A percentile compares a stretch with the other conserved stretches of the same genome.
Evolutionary conservation across 2,113 vertebrate species (phyloP).

Genomic region (Cairina moschata): DNA sequence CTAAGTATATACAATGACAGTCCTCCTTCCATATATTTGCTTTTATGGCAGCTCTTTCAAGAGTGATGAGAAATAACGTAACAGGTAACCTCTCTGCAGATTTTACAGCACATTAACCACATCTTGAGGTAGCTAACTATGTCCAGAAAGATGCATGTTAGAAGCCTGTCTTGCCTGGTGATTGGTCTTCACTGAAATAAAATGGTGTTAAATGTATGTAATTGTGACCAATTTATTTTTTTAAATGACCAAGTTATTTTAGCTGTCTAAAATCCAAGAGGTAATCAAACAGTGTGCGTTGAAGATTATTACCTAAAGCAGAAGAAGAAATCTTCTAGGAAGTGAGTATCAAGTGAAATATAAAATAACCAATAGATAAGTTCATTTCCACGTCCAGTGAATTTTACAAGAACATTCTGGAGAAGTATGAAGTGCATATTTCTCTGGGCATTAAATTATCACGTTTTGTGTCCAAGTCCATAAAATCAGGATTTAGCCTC

Average conservation of each 20-base stretch:
- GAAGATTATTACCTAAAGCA: neutral
- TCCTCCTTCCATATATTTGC: neutral
- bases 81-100: neutral
- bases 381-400: neutral
- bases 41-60: neutral
- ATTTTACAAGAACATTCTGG: neutral
- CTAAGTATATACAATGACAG: neutral
- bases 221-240: too few species aligned
- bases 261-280: neutral
- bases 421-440: neutral
- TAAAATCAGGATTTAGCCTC: neutral
- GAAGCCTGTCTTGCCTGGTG: neutral
- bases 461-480: neutral
- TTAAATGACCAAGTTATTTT: neutral
- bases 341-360: neutral
- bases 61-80: neutral
- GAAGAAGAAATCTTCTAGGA: neutral
- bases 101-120: neutral
- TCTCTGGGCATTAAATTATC: neutral
- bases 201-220: neutral
- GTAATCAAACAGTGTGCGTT: neutral
- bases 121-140: neutral
- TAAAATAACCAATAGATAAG: neutral
- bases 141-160: neutral
- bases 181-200: neutral